Percentiles rank a stretch among this genome's conserved stretches.
phyloP scores from a whole-genome alignment of 2,797 vertebrate species.

The Alfaro cultratus region DNA sequence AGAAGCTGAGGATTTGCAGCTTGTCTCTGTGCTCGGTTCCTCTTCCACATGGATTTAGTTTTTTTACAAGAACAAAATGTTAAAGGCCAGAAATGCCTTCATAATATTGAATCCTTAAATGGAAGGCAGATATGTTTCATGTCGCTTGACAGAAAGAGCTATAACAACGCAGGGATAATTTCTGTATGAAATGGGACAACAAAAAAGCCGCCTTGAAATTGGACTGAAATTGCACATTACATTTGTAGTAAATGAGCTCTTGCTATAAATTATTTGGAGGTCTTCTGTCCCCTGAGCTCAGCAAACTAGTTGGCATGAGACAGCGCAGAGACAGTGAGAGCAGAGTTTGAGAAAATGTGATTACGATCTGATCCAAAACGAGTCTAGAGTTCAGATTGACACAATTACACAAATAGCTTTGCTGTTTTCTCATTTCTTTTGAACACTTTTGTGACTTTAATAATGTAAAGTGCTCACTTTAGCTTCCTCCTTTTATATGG shows the following conservation, averaged over 20 bases:
- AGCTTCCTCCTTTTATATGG: neutral
- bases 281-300: conserved; percentile 42
- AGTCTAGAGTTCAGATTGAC: conserved; percentile 19
- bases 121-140: conserved; percentile 9
- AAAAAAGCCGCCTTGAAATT: conserved; percentile 41
- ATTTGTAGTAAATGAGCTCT: conserved; percentile 39
- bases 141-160: conserved; percentile 18
- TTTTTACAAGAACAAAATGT: conserved; percentile 12
- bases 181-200: conserved; percentile 30
- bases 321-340: conserved; percentile 23
- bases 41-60: conserved; percentile 3
- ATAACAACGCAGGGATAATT: conserved; percentile 23
- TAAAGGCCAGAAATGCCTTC: conserved; percentile 16
- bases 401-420: conserved; percentile 1
- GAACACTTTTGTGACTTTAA: neutral
- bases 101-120: conserved; percentile 12
- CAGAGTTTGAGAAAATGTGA: conserved; percentile 37
- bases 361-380: conserved; percentile 42
- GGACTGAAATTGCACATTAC: conserved; percentile 24
- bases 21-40: conserved; percentile 24
- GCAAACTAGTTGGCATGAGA: conserved; percentile 51
- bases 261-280: conserved; percentile 67
- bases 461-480: neutral
- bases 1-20: conserved; percentile 25
- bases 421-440: conserved; percentile 5